Percentiles rank a stretch among this genome's conserved stretches.
Conservation (phyloP, 1,140 invertebrate species). For the Drosophila navojoa region DNA sequence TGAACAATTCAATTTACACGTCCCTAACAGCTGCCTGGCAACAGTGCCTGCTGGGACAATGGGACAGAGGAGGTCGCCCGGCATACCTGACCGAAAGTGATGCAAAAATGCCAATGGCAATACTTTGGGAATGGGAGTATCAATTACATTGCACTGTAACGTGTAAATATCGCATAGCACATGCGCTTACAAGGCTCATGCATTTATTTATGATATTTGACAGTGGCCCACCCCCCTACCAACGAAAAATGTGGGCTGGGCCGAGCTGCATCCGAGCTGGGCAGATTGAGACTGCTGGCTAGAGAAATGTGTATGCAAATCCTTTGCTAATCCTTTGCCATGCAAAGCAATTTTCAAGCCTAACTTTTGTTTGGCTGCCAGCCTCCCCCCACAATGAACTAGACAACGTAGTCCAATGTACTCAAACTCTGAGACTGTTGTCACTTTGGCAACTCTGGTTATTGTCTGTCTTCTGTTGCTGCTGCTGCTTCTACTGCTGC, state of each 20-base stretch:
- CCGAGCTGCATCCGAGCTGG: slow-evolving; percentile 1
- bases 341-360: slow-evolving; percentile 74
- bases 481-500: background rate
- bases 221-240: background rate
- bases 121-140: slow-evolving; percentile 48
- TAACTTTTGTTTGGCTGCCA: slow-evolving; percentile 36
- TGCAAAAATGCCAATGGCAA: slow-evolving; percentile 16
- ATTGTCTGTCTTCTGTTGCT: slow-evolving; percentile 42
- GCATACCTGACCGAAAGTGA: slow-evolving; percentile 4
- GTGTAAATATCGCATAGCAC: slow-evolving; percentile 33
- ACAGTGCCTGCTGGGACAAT: slow-evolving; percentile 1
- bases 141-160: slow-evolving; percentile 63
- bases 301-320: slow-evolving; percentile 61
- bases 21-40: background rate
- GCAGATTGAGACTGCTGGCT: slow-evolving; percentile 7
- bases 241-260: too few species aligned
- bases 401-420: background rate
- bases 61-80: background rate
- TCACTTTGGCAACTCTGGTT: slow-evolving; percentile 55
- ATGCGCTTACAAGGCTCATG: slow-evolving; percentile 56
- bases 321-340: slow-evolving; percentile 66
- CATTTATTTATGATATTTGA: slow-evolving; percentile 72
- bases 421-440: background rate
- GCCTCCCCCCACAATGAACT: background rate
- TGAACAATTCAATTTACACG: slow-evolving; percentile 34